Base-by-base conservation (phyloP, 2,797 vertebrate genomes). In the Thunnus albacares region DNA sequence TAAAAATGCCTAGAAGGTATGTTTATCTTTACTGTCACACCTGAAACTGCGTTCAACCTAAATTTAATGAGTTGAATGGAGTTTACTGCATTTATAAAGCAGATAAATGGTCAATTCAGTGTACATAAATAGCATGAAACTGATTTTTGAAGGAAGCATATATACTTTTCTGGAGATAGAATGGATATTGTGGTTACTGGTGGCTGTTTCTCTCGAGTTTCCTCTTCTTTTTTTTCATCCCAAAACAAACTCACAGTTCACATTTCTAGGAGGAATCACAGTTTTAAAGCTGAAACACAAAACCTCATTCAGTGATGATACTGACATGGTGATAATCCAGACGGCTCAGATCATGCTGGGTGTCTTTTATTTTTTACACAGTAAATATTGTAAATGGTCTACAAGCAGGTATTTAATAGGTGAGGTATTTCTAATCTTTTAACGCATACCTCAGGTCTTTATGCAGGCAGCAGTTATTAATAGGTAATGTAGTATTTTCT, bases 311-410 rank as follows among this genome's bases (percentile, higher is more conserved):
- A 58, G 11, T 28, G 20, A 18, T 22, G 26, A 61, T 26, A 18
- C 13, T 24, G 14, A 72, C 62, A 24, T 24, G 35, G 24, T 55
- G 56, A 38, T 61, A 73, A 61, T 79, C 45, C 62, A 17, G 57
- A 6, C 8, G 9, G 47, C 20, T 67, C n/a, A 55, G 9, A 52
- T 22, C 51, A 59, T 9, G 66, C 65, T 28, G 51, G 30, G 2
- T 26, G n/a, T 35, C 20, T 0, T 53, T 63, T 53, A 26, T 28
- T 61, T 52, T 43, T 55, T 30, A 45, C 43, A 15, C 7, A 43
- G 41, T 14, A 5, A 45, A 22, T 47, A 15, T n/a, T 45, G 4
- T 18, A 47, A 47, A 47, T 5, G 45, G 45, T 5, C 15, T 15
- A 45, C 13, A 38, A 11, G 11, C 14, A 45, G 18, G 17, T 6